Conservation (phyloP, 2,113 vertebrate species). For the Xenopus tropicalis region UCB_Xtro_10.0 CM004445.2:53025001-53025500, state of each 20-base stretch:
- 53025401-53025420: too few species aligned
- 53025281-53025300: too few species aligned
- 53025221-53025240: not conserved
- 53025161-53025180: constrained; percentile 14
- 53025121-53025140: constrained; percentile 36
- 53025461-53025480: too few species aligned
- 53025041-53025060: constrained; percentile 29
- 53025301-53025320: too few species aligned
- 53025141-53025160: constrained; percentile 28
- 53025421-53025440: too few species aligned
- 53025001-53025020: constrained; percentile 28
- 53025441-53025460: too few species aligned
- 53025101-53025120: constrained; percentile 44
- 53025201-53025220: not conserved
- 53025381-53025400: too few species aligned
- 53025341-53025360: too few species aligned
- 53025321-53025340: too few species aligned
- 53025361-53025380: too few species aligned
- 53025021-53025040: constrained; percentile 31
- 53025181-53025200: constrained; percentile 26
- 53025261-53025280: too few species aligned
- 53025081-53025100: constrained; percentile 41
- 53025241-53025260: not conserved
- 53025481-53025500: too few species aligned
- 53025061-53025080: constrained; percentile 44